A percentile compares a stretch with the other conserved stretches of the same genome.
phyloP scores from a whole-genome alignment of 2,113 vertebrate genomes.

The Lamprotornis superbus region DNA sequence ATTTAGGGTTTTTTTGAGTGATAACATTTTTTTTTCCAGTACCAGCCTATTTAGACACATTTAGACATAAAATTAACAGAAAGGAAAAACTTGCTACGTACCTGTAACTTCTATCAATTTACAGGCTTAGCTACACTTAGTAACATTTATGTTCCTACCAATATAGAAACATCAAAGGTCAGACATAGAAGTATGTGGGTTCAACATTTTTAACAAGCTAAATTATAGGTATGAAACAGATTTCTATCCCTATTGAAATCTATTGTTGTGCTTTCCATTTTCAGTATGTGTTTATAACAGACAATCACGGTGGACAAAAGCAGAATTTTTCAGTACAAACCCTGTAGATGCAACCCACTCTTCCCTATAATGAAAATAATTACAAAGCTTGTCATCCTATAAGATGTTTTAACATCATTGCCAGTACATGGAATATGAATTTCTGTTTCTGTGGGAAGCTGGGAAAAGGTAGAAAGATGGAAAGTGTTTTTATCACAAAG shows the following conservation, averaged over 20 bases:
- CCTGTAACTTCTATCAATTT: not conserved
- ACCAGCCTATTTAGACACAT: not conserved
- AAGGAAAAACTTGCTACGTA: not conserved
- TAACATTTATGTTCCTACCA: not conserved
- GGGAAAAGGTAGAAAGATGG: not conserved
- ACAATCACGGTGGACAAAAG: not conserved
- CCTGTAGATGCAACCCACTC: not conserved
- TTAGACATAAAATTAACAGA: not conserved
- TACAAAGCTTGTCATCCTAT: not conserved
- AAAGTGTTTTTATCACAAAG: not conserved
- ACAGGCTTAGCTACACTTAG: not conserved
- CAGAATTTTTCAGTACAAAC: not conserved
- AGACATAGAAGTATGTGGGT: not conserved
- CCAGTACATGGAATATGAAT: not conserved
- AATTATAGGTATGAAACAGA: not conserved
- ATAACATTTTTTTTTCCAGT: not conserved
- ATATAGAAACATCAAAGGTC: not conserved
- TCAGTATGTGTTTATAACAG: not conserved
- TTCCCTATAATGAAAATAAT: not conserved
- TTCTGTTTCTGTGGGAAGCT: not conserved
- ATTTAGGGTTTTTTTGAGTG: not conserved
- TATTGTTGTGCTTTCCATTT: not conserved
- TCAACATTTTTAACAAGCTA: slow-evolving; percentile 3
- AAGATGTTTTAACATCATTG: not conserved
- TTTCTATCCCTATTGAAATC: not conserved